Evolutionary conservation across 1,140 invertebrate genomes (phyloP), one percentile per base, ranked within the genome.

Genomic region (Dermatophagoides farinae): DNA sequence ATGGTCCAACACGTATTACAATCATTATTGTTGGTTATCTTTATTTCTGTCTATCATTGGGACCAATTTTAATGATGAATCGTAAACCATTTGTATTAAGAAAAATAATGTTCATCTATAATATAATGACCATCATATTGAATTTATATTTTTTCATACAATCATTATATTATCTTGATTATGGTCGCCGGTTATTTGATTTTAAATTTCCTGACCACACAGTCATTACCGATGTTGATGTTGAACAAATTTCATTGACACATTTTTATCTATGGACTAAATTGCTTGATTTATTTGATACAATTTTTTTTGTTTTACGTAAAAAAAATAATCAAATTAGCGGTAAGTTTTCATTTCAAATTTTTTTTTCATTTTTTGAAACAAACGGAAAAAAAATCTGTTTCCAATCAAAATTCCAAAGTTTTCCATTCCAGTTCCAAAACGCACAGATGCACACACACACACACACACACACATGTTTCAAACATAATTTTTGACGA

Each of bases 221-320:
- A 1, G 23, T 1, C 6, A n/a, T 25, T 9, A 61, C 57, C 4
- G 53, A 38, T 6, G 6, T 6, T 55, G 53, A 55, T 44, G 2
- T 55, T 23, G n/a, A n/a, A 14, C 14, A 55, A 23, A 23, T 25
- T 4, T 1, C 12, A 44, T 38, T 58, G 5, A 38, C 47, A 10
- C n/a, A n/a, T 38, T 16, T 44, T 46, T 66, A 66, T 54, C 61
- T 61, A 39, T 46, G 67, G n/a, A 59, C 90, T 37, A 96, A 96
- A 73, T 77, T 90, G 23, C 71, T 95, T 22, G 91, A 97, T 72
- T 90, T 97, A 71, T 80, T 84, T 65, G 91, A 96, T 70, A 95
- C 90, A 0, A 78, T 86, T 65, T 91, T 91, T 76, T 88, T 91
- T 66, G 88, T 91, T 60, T 69, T 91, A 40, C 77, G 87, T 40